These are phyloP conservation scores for Ferdinandea cuprea DNA, from an alignment of 2,888 invertebrate genomes.

Conservation along the genomic window DNA sequence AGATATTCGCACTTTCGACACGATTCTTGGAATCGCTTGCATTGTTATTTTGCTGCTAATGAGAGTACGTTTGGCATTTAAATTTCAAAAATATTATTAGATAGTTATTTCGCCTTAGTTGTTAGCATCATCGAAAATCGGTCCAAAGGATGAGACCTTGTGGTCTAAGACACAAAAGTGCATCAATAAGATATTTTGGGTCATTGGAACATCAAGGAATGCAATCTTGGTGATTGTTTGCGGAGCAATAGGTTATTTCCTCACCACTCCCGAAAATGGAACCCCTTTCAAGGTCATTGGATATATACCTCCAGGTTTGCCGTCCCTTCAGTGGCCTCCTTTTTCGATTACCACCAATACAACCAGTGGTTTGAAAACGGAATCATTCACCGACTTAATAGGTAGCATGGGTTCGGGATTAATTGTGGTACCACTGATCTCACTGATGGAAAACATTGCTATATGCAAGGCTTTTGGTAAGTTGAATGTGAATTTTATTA, in stretches of 20 bases:
- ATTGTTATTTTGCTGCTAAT: constrained; percentile 90
- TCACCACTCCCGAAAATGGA: constrained; percentile 80
- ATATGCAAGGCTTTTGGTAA: constrained; percentile 96
- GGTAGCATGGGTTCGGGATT: constrained; percentile 92
- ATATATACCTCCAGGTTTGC: constrained; percentile 90
- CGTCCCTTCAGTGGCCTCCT: constrained; percentile 87
- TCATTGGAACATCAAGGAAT: constrained; percentile 91
- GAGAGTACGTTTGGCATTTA: constrained; percentile 85
- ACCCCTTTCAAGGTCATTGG: constrained; percentile 89
- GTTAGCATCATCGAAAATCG: constrained; percentile 87
- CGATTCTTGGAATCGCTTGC: constrained; percentile 89
- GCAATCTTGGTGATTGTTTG: constrained; percentile 92
- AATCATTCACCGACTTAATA: constrained; percentile 88
- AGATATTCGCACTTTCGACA: constrained; percentile 88
- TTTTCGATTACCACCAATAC: constrained; percentile 86
- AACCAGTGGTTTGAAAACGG: constrained; percentile 80
- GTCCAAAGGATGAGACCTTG: constrained; percentile 84
- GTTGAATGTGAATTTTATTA: constrained; percentile 75
- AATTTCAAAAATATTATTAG: neutral
- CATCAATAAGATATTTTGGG: constrained; percentile 88
- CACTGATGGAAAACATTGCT: constrained; percentile 94
- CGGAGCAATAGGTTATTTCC: constrained; percentile 86
- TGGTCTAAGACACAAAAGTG: constrained; percentile 85
- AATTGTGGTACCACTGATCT: constrained; percentile 93
- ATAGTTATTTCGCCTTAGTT: constrained; percentile 82